A percentile compares a stretch with the other conserved stretches of the same genome.
These are phyloP conservation scores for Ceuthmochares aereus DNA, from an alignment of 2,113 vertebrate genomes.

Conservation along the genomic window DNA sequence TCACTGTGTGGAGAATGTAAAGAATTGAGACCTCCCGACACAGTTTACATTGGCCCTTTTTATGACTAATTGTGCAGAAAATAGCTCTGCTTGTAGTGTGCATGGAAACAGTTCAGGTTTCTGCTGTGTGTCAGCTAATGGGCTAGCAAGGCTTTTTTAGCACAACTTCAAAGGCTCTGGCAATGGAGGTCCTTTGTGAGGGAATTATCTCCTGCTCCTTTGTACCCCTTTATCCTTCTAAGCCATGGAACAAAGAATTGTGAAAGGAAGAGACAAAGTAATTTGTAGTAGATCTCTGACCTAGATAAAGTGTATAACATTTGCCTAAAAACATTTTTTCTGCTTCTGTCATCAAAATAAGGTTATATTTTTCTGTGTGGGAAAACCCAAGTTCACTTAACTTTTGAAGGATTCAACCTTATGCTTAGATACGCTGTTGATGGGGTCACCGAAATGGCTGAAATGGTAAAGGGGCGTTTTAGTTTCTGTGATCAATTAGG, in stretches of 20 bases:
- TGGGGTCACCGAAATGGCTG: not conserved
- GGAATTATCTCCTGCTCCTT: slow-evolving; percentile 74
- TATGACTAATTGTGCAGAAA: slow-evolving; percentile 78
- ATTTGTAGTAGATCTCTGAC: slow-evolving; percentile 63
- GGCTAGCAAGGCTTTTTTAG: slow-evolving; percentile 65
- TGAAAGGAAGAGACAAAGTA: slow-evolving; percentile 24
- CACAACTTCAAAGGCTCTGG: slow-evolving; percentile 71
- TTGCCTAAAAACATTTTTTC: slow-evolving; percentile 34
- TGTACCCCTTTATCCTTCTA: slow-evolving; percentile 65
- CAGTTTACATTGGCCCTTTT: slow-evolving; percentile 77
- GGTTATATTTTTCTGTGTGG: not conserved
- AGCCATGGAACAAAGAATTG: slow-evolving; percentile 52
- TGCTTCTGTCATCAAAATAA: slow-evolving; percentile 4
- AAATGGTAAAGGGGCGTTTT: not conserved
- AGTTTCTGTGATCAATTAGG: not conserved
- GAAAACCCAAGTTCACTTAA: not conserved
- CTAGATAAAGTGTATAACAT: slow-evolving; percentile 42
- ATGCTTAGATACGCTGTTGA: not conserved
- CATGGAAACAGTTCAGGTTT: slow-evolving; percentile 73
- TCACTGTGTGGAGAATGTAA: slow-evolving; percentile 70
- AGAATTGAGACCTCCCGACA: slow-evolving; percentile 75
- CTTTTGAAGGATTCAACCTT: not conserved
- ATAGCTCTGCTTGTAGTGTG: slow-evolving; percentile 71
- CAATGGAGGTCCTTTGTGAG: slow-evolving; percentile 69
- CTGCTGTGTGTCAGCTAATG: slow-evolving; percentile 77